Evolutionary conservation across 2,888 invertebrate genomes (phyloP).

Genomic region (Peribatodes rhomboidaria): DNA sequence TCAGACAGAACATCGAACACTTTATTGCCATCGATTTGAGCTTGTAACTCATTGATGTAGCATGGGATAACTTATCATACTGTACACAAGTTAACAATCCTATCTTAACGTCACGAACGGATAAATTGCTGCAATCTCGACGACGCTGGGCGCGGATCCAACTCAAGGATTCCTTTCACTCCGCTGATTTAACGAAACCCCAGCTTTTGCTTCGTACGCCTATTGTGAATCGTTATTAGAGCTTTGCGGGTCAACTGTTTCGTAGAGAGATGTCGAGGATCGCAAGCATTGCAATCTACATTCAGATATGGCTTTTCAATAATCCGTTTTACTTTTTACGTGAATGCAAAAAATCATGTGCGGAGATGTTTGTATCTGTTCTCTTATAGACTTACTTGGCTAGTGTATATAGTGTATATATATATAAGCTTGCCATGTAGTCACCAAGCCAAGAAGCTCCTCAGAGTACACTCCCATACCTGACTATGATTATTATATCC

Average conservation of each 20-base stretch:
- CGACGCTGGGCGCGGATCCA: slow-evolving; percentile 71
- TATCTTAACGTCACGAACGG: slow-evolving; percentile 60
- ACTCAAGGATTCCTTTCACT: slow-evolving; percentile 72
- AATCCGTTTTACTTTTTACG: slow-evolving; percentile 9
- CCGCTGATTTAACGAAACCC: slow-evolving; percentile 73
- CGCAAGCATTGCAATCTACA: slow-evolving; percentile 49
- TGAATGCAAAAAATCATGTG: neutral
- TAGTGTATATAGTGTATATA: too few relatives aligned
- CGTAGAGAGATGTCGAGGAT: slow-evolving; percentile 49
- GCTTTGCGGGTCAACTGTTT: slow-evolving; percentile 63
- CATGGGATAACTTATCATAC: slow-evolving; percentile 25
- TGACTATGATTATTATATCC: too few relatives aligned
- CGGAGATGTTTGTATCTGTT: neutral
- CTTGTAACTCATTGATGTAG: neutral
- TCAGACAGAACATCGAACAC: neutral
- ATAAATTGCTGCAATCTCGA: slow-evolving; percentile 74
- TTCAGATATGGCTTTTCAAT: slow-evolving; percentile 45
- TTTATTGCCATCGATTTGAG: slow-evolving; percentile 17
- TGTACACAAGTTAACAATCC: slow-evolving; percentile 37
- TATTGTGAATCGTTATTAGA: slow-evolving; percentile 69
- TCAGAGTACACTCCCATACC: neutral
- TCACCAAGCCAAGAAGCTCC: neutral
- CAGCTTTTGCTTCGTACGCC: slow-evolving; percentile 59
- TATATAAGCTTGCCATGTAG: neutral
- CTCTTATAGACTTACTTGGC: neutral